These are phyloP conservation scores for Neosilurus mollespiculum DNA, from an alignment of 2,797 vertebrate species.

Conservation along the genomic window DNA sequence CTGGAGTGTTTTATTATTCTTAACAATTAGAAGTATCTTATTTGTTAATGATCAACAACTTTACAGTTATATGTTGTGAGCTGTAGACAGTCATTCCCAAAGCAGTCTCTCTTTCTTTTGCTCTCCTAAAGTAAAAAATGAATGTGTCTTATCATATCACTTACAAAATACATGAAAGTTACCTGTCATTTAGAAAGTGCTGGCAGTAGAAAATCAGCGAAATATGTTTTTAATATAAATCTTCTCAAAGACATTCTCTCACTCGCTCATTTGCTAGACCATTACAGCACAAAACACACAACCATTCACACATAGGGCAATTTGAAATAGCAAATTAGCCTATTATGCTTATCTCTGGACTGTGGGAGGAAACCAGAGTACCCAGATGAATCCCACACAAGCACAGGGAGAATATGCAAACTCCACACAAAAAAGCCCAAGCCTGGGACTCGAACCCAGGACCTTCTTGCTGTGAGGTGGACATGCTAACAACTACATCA, in stretches of 20 bases:
- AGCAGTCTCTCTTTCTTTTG: neutral
- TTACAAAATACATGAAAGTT: neutral
- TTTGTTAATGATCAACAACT: neutral
- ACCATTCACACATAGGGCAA: no score
- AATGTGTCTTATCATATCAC: neutral
- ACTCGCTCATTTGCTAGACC: no score
- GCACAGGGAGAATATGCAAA: no score
- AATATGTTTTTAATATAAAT: neutral
- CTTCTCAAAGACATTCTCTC: neutral
- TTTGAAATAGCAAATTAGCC: no score
- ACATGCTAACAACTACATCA: no score
- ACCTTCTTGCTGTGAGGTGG: no score
- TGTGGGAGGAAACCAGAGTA: no score
- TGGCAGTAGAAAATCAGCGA: neutral
- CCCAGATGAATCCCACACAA: no score
- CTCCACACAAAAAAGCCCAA: no score
- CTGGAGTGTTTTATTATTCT: neutral
- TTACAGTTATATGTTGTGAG: neutral
- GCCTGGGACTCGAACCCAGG: no score
- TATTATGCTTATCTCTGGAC: no score
- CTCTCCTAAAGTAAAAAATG: neutral
- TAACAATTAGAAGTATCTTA: neutral
- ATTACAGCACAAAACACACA: no score
- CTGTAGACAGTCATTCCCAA: neutral
- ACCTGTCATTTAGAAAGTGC: neutral